Percentiles rank a stretch among this genome's conserved stretches.
Evolutionary conservation across 2,113 vertebrate genomes (phyloP).

Genomic region (Bucco capensis): DNA sequence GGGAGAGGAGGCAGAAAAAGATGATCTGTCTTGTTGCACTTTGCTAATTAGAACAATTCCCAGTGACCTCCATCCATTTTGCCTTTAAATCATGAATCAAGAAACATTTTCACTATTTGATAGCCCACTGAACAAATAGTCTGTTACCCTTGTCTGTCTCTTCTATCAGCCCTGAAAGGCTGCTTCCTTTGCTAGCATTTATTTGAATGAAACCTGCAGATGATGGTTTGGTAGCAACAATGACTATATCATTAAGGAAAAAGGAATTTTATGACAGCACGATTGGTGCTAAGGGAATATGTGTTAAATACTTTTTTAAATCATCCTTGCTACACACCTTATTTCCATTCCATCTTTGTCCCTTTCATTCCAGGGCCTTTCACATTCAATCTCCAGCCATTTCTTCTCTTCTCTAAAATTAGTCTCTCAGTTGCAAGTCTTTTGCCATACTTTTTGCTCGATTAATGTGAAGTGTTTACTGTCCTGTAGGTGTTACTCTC

Average conservation of each 20-base stretch:
- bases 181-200: not conserved
- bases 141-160: not conserved
- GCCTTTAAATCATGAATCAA: slow-evolving; percentile 13
- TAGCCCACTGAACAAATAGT: not conserved
- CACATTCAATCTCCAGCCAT: not conserved
- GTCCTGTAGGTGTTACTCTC: not conserved
- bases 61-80: slow-evolving; percentile 58
- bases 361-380: not conserved
- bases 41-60: slow-evolving; percentile 59
- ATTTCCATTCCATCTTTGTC: not conserved
- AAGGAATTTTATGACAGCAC: not conserved
- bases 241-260: not conserved
- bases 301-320: not conserved
- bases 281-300: accelerated
- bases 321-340: not conserved
- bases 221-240: not conserved
- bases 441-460: not conserved
- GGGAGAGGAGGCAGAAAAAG: slow-evolving; percentile 45
- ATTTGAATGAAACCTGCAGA: not conserved
- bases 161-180: not conserved
- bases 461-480: not conserved
- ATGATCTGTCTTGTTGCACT: slow-evolving; percentile 49
- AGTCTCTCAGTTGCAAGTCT: not conserved
- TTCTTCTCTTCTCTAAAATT: not conserved
- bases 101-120: slow-evolving; percentile 8